Conservation (phyloP, 2,797 vertebrate genomes). For the Acanthis flammea region DNA sequence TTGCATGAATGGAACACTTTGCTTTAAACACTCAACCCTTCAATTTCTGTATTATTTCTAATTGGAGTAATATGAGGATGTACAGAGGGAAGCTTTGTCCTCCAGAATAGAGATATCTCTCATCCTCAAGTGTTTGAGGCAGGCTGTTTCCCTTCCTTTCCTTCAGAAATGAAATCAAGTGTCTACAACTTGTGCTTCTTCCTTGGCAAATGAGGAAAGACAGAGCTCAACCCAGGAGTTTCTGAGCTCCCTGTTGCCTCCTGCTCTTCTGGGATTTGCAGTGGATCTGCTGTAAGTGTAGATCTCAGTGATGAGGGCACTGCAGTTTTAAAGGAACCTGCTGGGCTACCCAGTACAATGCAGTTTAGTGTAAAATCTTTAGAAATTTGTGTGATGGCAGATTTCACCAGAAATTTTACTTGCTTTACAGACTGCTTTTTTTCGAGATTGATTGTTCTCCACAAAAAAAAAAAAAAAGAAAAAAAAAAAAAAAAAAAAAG, state of each 20-base stretch:
- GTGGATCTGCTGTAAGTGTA: neutral
- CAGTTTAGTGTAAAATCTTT: neutral
- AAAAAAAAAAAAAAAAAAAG: no score
- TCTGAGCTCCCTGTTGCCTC: neutral
- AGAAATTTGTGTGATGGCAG: neutral
- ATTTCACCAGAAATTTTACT: neutral
- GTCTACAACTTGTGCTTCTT: neutral
- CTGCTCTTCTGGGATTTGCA: neutral
- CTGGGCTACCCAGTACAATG: neutral
- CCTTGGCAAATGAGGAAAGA: neutral
- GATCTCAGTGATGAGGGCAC: neutral
- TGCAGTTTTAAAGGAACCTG: neutral
- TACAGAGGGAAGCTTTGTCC: neutral
- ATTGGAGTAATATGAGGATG: neutral
- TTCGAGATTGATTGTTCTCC: neutral
- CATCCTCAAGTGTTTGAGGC: neutral
- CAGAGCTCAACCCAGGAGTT: neutral
- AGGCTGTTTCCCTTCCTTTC: neutral
- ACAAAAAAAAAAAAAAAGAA: neutral
- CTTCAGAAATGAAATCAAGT: neutral
- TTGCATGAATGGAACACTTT: neutral
- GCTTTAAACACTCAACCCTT: neutral
- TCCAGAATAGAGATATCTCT: neutral
- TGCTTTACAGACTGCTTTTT: neutral
- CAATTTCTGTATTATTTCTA: neutral